Percentiles rank a stretch among this genome's conserved stretches.
phyloP scores from a whole-genome alignment of 1,140 invertebrate species.

The Tetraneura akinire region DNA sequence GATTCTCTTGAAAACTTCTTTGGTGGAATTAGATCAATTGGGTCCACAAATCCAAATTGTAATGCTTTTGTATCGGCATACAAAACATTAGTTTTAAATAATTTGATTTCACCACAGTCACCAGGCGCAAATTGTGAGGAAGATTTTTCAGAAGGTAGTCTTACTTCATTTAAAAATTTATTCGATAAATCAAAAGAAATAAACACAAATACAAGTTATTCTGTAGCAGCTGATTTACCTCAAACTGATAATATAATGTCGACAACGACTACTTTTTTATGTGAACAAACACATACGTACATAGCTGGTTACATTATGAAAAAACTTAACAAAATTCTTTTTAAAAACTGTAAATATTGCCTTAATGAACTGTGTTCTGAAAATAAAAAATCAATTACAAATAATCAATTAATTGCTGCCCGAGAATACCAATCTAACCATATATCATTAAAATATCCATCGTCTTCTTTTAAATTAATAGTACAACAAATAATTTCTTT shows the following conservation, averaged over 20 bases:
- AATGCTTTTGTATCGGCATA: background rate
- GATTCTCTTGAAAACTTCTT: background rate
- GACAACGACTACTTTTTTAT: background rate
- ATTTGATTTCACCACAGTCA: background rate
- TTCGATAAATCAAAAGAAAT: background rate
- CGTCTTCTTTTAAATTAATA: background rate
- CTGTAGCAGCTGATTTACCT: background rate
- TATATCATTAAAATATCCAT: background rate
- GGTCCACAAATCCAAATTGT: background rate
- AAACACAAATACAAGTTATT: background rate
- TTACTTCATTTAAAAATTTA: background rate
- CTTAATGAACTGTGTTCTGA: background rate
- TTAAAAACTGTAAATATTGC: constrained; percentile 11
- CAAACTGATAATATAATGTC: background rate
- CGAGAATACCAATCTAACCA: background rate
- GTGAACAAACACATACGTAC: background rate
- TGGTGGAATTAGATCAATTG: background rate
- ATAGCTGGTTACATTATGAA: background rate
- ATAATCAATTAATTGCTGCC: background rate
- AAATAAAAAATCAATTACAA: background rate
- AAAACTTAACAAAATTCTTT: background rate
- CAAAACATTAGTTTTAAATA: constrained; percentile 7
- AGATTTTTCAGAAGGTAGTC: constrained; percentile 5
- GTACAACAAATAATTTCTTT: background rate
- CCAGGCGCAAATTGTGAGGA: background rate